phyloP scores from a whole-genome alignment of 2,888 invertebrate genomes.

The Boloria euphrosyne region DNA sequence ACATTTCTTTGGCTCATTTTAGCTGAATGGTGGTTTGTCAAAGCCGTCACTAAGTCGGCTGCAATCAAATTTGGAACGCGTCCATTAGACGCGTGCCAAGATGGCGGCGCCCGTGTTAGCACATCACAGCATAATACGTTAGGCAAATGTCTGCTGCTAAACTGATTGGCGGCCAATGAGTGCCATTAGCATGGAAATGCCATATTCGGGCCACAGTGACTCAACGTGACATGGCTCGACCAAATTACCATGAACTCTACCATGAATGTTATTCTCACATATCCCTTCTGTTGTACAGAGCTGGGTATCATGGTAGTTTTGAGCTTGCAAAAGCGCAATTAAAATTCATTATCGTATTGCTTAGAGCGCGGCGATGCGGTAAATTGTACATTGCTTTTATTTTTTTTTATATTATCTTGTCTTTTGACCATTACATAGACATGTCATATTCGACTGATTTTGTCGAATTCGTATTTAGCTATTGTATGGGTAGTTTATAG shows the following conservation, averaged over 20 bases:
- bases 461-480: background rate
- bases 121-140: conserved; percentile 54
- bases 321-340: conserved; percentile 55
- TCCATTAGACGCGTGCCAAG: conserved; percentile 59
- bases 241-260: conserved; percentile 45
- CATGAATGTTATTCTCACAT: conserved; percentile 36
- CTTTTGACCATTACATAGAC: conserved; percentile 7
- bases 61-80: conserved; percentile 55
- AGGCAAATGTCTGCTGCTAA: conserved; percentile 65
- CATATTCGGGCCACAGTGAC: conserved; percentile 59
- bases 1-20: conserved; percentile 1
- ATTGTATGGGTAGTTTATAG: no score
- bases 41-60: conserved; percentile 34
- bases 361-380: conserved; percentile 37
- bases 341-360: conserved; percentile 59
- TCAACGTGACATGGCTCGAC: conserved; percentile 56
- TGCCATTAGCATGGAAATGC: conserved; percentile 67
- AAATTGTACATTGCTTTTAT: conserved; percentile 29
- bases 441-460: background rate
- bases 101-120: conserved; percentile 52
- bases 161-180: conserved; percentile 72
- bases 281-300: conserved; percentile 32
- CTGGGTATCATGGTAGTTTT: conserved; percentile 43
- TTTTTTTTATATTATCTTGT: conserved; percentile 29
- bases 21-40: conserved; percentile 30